Conservation (phyloP, 2,113 vertebrate genomes). For the Anhinga rufa region DNA sequence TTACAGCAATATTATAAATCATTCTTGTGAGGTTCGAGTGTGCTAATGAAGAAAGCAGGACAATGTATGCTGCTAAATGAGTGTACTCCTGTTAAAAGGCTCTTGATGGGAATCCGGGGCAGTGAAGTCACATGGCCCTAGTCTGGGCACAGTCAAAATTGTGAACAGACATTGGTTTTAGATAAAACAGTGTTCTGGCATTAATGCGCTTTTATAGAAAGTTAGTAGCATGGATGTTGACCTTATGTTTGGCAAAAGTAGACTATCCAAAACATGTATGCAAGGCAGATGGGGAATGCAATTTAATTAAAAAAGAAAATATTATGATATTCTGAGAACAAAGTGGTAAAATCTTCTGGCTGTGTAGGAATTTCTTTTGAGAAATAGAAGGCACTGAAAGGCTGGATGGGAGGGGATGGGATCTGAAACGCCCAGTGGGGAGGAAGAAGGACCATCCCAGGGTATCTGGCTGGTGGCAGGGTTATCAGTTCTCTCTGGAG, state of each 20-base stretch:
- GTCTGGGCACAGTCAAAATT: constrained; percentile 39
- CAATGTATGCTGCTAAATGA: constrained; percentile 6
- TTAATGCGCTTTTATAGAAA: constrained; percentile 3
- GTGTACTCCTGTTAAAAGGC: background rate
- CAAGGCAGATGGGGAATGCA: constrained; percentile 49
- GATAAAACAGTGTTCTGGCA: constrained; percentile 17
- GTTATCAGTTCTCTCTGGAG: background rate
- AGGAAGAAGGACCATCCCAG: background rate
- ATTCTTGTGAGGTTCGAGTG: background rate
- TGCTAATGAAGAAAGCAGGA: constrained; percentile 39
- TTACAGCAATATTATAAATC: background rate
- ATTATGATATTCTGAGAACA: constrained; percentile 40
- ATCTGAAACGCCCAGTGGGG: accelerated
- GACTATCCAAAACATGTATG: constrained; percentile 26
- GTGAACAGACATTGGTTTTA: constrained; percentile 39
- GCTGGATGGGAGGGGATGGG: background rate
- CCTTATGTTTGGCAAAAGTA: constrained; percentile 64
- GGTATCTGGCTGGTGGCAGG: background rate
- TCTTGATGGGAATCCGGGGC: constrained; percentile 10
- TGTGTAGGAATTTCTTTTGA: constrained; percentile 8
- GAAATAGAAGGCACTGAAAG: constrained; percentile 22
- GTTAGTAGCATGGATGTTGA: constrained; percentile 42
- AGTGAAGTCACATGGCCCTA: constrained; percentile 5
- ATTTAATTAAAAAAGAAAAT: constrained; percentile 52
- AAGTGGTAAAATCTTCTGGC: constrained; percentile 45